Conservation (phyloP, 2,113 vertebrate species). For the Danionella cerebrum region DNA sequence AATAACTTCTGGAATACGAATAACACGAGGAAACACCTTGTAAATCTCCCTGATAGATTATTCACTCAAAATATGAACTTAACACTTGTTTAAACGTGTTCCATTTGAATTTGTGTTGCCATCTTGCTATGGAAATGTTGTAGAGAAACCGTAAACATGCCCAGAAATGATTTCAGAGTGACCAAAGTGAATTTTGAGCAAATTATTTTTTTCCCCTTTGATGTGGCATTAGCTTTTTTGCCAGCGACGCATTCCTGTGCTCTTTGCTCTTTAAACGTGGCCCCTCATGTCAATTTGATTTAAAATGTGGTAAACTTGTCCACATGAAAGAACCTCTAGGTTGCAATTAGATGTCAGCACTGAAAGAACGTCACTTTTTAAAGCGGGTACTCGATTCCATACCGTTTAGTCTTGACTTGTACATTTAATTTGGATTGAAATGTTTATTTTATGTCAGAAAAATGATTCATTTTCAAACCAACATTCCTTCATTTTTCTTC, state of each 20-base stretch:
- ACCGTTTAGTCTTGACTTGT: too few relatives aligned
- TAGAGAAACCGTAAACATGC: not conserved
- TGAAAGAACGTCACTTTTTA: conserved; percentile 6
- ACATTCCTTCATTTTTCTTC: too few relatives aligned
- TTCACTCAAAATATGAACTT: too few relatives aligned
- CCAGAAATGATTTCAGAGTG: not conserved
- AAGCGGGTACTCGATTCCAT: not conserved
- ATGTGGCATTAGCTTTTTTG: conserved; percentile 14
- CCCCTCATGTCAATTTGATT: conserved; percentile 29
- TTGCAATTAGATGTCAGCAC: conserved; percentile 1
- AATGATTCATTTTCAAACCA: too few relatives aligned
- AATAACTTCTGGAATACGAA: not conserved
- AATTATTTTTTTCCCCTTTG: not conserved
- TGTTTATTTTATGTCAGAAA: too few relatives aligned
- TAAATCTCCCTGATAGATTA: not conserved
- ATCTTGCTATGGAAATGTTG: not conserved
- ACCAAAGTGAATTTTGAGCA: not conserved
- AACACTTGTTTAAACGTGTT: too few relatives aligned
- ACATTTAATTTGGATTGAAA: too few relatives aligned
- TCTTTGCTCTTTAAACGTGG: not conserved
- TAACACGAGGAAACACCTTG: not conserved
- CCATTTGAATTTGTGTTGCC: not conserved
- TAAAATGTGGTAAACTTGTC: conserved; percentile 17
- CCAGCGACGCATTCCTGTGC: conserved; percentile 4
- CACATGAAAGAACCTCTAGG: conserved; percentile 18